These are phyloP conservation scores for Gobiocypris rarus DNA, from an alignment of 2,113 vertebrate genomes.

Conservation along the genomic window DNA sequence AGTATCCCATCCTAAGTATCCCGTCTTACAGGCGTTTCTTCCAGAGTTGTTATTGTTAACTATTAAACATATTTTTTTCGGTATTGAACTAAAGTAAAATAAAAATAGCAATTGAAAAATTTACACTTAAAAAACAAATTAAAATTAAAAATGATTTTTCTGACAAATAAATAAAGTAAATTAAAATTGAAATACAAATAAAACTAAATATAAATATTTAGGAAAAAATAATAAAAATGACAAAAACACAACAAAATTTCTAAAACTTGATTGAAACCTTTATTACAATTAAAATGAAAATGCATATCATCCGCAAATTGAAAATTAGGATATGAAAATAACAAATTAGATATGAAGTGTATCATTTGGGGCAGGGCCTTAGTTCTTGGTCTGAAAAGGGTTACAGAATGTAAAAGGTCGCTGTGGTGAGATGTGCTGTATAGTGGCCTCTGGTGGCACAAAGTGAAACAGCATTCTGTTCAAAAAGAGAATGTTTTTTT, in stretches of 20 bases:
- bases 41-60: not conserved
- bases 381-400: not conserved
- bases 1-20: not conserved
- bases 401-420: not conserved
- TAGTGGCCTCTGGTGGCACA: conserved; percentile 2
- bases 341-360: too few relatives aligned
- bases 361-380: not conserved
- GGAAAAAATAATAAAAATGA: not conserved
- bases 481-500: not conserved
- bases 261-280: not conserved
- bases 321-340: too few relatives aligned
- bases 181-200: not conserved
- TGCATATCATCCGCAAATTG: not conserved
- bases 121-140: not conserved
- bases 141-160: not conserved
- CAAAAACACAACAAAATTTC: not conserved
- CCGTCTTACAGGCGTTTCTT: not conserved
- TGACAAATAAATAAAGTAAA: not conserved
- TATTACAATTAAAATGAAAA: too few relatives aligned
- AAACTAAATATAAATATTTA: not conserved
- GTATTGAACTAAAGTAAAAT: not conserved
- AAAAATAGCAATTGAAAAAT: not conserved
- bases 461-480: not conserved
- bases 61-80: not conserved
- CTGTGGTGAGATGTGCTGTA: not conserved